Evolutionary conservation across 1,140 invertebrate species (phyloP).

Genomic region (Latrodectus geometricus): DNA sequence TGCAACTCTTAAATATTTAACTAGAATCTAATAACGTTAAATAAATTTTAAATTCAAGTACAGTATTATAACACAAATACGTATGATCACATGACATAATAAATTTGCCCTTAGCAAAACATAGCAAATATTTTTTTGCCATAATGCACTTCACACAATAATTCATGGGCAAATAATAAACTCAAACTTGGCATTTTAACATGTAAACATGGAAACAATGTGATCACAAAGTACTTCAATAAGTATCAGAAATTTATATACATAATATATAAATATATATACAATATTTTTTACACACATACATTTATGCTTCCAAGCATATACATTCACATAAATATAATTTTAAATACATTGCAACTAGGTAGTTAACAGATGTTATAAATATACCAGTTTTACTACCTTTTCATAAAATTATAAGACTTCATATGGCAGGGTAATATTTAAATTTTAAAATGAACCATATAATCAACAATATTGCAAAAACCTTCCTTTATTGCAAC

Average conservation of each 20-base stretch:
- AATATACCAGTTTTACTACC: conserved; percentile 3
- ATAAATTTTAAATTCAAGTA: conserved; percentile 47
- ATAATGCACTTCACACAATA: conserved; percentile 38
- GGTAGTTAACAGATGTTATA: not conserved
- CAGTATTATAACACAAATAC: conserved; percentile 35
- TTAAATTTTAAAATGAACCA: not conserved
- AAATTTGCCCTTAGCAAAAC: conserved; percentile 17
- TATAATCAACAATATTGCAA: not conserved
- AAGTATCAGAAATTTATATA: conserved; percentile 59
- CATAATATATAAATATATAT: conserved; percentile 57
- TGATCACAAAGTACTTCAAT: conserved; percentile 61
- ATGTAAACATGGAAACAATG: conserved; percentile 48
- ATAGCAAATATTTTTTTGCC: conserved; percentile 9
- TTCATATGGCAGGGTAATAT: conserved; percentile 7
- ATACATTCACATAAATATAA: conserved; percentile 34
- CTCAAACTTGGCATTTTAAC: conserved; percentile 39
- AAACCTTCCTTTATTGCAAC: not conserved
- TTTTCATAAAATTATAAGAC: conserved; percentile 2
- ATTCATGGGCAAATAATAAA: conserved; percentile 33
- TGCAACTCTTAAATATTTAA: conserved; percentile 39
- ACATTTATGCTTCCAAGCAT: conserved; percentile 17
- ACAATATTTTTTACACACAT: conserved; percentile 21
- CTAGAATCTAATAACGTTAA: conserved; percentile 54
- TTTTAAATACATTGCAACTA: conserved; percentile 48
- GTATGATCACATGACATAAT: conserved; percentile 1